A percentile compares a stretch with the other conserved stretches of the same genome.
Evolutionary conservation across 1,140 invertebrate genomes (phyloP).

Genomic region (Fopius arisanus): DNA sequence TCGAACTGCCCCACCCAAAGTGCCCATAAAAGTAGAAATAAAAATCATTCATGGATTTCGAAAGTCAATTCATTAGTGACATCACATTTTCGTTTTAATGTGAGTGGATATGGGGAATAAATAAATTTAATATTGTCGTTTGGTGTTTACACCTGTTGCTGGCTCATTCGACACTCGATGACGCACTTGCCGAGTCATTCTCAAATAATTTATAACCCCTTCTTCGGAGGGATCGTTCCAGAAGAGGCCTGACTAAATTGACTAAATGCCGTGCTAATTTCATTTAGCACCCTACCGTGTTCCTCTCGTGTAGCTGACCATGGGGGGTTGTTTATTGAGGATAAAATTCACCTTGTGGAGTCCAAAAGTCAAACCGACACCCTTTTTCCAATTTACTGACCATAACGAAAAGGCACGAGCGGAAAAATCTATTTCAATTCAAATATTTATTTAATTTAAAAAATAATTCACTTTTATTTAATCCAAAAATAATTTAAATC

Average conservation of each 20-base stretch:
- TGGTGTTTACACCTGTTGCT: neutral
- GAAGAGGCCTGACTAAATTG: constrained; percentile 51
- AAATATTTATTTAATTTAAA: too few species aligned
- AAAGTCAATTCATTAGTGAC: constrained; percentile 11
- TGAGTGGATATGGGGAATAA: neutral
- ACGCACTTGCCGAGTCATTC: constrained; percentile 50
- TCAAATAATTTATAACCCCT: constrained; percentile 59
- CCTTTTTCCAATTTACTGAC: neutral
- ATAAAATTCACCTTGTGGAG: neutral
- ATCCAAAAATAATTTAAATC: too few species aligned
- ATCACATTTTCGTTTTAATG: neutral
- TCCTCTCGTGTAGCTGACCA: constrained; percentile 38
- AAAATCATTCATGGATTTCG: constrained; percentile 25
- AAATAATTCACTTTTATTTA: too few species aligned
- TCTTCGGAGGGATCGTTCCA: constrained; percentile 40
- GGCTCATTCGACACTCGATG: neutral
- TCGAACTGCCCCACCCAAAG: constrained; percentile 1
- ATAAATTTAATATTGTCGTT: neutral
- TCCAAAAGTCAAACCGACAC: neutral
- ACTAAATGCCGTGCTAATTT: constrained; percentile 61
- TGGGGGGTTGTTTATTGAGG: constrained; percentile 49
- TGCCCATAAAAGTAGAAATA: constrained; percentile 23
- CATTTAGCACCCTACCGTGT: constrained; percentile 52
- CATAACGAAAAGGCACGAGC: neutral
- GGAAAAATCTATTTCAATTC: too few species aligned